Evolutionary conservation across 2,797 vertebrate genomes (phyloP), one percentile per base, ranked within the genome.

Genomic region (Poecilia wingei): DNA sequence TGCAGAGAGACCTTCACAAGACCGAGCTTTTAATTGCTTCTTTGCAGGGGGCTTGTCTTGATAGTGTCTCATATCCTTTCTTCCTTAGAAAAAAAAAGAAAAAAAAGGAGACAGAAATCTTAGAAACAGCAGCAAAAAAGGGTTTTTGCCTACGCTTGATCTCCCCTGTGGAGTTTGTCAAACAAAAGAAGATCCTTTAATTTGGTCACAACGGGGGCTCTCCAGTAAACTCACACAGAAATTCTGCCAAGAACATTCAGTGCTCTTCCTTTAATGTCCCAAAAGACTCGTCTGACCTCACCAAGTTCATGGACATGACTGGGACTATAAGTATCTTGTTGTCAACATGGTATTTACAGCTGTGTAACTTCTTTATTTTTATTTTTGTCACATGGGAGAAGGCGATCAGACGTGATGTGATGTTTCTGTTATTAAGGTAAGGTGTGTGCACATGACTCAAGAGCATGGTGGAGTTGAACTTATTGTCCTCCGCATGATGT

Each of bases 21-120:
- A 89, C 93, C 87, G 78, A 89, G 89, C 92, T 94, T 95, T 95
- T 96, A 96, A 96, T 96, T 96, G 95, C 95, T 94, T 96, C 94
- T 92, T 94, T 88, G 93, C 93, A 89, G 95, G 95, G 94, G 94
- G 93, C 89, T 92, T 77, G 75, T 95, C 94, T 94, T 94, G 93
- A 95, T 94, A 91, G 92, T 85, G 92, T 88, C 91, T 91, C 86
- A 86, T 85, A 89, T 92, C 88, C 88, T 89, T 89, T 89, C 87
- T 91, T 90, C 86, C 81, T 13, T 51, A 72, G 53, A 72, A 87
- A 84, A 90, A 91, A 88, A 46, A 84, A 47, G 91, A 47, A 91
- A 89, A 47, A 84, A 51, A 51, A 25, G 51, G 55, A 73, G 80
- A 77, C 75, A 53, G 77, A 86, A 92, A 91, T 93, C 92, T 91